Base-by-base conservation (phyloP, 2,113 vertebrate species). In the Triplophysa siluroides region DNA sequence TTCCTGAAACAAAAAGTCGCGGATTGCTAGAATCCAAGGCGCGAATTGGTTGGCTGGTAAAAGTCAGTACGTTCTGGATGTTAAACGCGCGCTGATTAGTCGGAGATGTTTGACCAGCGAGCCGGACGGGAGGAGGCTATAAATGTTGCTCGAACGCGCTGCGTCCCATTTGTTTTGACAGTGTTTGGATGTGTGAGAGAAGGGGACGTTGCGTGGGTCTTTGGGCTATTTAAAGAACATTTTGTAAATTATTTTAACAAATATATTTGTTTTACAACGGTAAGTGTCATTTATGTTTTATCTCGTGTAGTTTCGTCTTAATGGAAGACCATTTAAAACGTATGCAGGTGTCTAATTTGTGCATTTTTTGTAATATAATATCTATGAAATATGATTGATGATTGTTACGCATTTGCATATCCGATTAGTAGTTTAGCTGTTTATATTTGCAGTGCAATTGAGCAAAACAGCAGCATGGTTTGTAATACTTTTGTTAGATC, bases 11-110 rank as follows among this genome's bases (percentile, higher is more conserved):
- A 69, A 41, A 16, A 19, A 41, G 8, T 33, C 43, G 1, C 19
- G 62, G 16, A 52, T 47, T 19, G 38, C 10, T 60, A 26, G 58
- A 7, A 45, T 60, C 8, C 67, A 21, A 13, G 12, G 54, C 74
- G 41, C 21, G 45, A 58, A 19, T 56, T 50, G 52, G 80, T 85
- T 81, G 75, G 78, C 56, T 78, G 71, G 73, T 61, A 33, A 75
- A 63, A 47, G n/a, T 11, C 3, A 29, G 29, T 23, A 43, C 69
- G n/a, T 63, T 66, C 24, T 80, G 43, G 79, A 81, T 72, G 78
- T 67, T 21, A 75, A 18, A 50, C 72, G 76, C 3, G 26, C 50
- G 71, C 38, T 87, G 88, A 92, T 93, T 93, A 91, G 92, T 83
- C 82, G 70, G 82, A 21, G 78, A 63, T 41, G 67, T 80, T 43